phyloP scores from a whole-genome alignment of 2,113 vertebrate species.

The Eptesicus fuscus region DNA sequence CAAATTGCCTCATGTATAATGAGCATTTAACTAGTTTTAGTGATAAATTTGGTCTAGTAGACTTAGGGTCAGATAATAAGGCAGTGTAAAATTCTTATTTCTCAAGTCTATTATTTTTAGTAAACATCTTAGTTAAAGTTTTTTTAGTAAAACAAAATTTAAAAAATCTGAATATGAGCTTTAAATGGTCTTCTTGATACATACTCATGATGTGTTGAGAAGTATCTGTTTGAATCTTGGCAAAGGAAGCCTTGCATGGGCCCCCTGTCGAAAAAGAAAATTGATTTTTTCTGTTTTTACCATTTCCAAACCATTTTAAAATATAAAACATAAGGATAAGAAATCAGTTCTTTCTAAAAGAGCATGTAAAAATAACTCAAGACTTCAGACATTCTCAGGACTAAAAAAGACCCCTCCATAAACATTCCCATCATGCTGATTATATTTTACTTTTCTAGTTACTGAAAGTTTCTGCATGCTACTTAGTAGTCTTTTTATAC shows the following conservation, averaged over 20 bases:
- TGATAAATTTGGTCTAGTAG: background rate
- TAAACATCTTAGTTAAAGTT: background rate
- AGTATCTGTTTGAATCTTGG: slow-evolving; percentile 3
- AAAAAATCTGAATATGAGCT: background rate
- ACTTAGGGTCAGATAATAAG: background rate
- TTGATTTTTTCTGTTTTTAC: background rate
- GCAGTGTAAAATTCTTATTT: background rate
- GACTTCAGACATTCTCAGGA: slow-evolving; percentile 8
- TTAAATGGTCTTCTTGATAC: background rate
- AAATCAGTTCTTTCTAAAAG: background rate
- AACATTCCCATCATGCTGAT: background rate
- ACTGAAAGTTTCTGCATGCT: background rate
- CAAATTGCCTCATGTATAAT: background rate
- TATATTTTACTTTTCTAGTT: slow-evolving; percentile 39
- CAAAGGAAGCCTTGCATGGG: background rate
- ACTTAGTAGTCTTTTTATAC: background rate
- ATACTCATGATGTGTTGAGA: background rate
- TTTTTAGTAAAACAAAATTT: background rate
- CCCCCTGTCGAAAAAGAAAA: slow-evolving; percentile 40
- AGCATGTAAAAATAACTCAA: background rate
- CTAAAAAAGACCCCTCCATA: background rate
- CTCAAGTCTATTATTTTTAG: background rate
- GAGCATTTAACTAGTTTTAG: background rate
- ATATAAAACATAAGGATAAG: background rate
- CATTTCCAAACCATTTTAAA: slow-evolving; percentile 26